Base-by-base conservation (phyloP, 2,888 invertebrate species). In the Siphlonurus alternatus region DNA sequence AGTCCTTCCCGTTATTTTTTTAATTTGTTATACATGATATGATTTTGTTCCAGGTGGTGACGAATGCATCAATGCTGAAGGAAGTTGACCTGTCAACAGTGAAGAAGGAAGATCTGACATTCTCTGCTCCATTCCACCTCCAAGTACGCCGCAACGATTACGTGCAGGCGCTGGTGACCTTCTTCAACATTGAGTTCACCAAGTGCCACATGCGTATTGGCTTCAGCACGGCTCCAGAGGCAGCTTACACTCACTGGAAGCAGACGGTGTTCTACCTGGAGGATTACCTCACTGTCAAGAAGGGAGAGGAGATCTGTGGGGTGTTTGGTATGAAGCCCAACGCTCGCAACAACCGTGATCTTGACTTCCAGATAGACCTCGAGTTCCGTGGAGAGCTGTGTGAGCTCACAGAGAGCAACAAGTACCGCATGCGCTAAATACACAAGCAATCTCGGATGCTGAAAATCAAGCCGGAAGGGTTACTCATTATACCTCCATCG, bases 201-300 rank as follows among this genome's bases (percentile, higher is more conserved):
- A 96, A 97, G 81, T 99, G 96, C 71, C 99, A 99, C 82, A 99
- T 97, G 79, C 84, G 94, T 65, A 91, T 94, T 68, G 97, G 98
- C 23, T 99, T 99, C 79, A 97, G 96, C 72, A 99, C 99, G 65
- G 94, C 94, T 0, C 99, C 99, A 0, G 98, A 98, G 74, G 89
- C 93, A 1, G 91, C 92, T 25, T 98, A 99, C 78, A 99, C 99
- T 23, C 99, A 99, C 77, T 99, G 99, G 99, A 99, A 99, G 76
- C 96, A 97, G 77, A 92, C 90, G 5, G 98, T 99, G 62, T 99
- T 99, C 79, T 99, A 99, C 76, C 87, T 98, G 71, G 91, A 95
- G 73, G 95, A 98, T 71, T 94, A 93, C 73, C 85, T 99, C 81
- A 99, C 99, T 1, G 94, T 93, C 51, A 97, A 97, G 75, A 93